Percentiles rank a stretch among this genome's conserved stretches.
These are phyloP conservation scores for Arge pagana DNA, from an alignment of 2,888 invertebrate genomes.

Conservation along the genomic window DNA sequence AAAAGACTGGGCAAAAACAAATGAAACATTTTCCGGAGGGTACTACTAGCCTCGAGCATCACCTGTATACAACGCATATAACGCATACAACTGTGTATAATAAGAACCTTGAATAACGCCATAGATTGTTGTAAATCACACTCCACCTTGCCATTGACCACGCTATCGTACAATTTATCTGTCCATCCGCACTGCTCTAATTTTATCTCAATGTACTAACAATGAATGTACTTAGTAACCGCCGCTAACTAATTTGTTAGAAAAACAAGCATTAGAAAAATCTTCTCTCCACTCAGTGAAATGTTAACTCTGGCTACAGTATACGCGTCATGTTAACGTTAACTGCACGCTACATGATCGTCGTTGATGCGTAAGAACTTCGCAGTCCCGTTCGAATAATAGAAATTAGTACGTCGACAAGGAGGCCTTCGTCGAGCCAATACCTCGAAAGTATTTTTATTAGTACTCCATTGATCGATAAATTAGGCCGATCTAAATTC, in stretches of 20 bases:
- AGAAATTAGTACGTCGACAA: too few relatives aligned
- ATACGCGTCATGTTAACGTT: not conserved
- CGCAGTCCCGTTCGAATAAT: not conserved
- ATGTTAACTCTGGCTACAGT: not conserved
- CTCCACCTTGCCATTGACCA: constrained; percentile 20
- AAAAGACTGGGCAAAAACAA: too few relatives aligned
- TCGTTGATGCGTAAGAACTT: not conserved
- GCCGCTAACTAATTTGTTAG: constrained; percentile 16
- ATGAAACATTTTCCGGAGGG: too few relatives aligned
- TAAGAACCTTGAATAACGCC: too few relatives aligned
- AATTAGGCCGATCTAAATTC: constrained; percentile 14
- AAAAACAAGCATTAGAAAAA: too few relatives aligned
- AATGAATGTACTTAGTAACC: constrained; percentile 21
- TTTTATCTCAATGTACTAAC: constrained; percentile 20
- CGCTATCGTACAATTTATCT: constrained; percentile 19
- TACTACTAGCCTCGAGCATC: too few relatives aligned
- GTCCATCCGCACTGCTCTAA: constrained; percentile 20
- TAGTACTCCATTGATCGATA: too few relatives aligned
- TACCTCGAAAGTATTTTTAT: too few relatives aligned
- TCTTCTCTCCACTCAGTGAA: not conserved
- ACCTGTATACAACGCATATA: too few relatives aligned
- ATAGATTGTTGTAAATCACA: too few relatives aligned
- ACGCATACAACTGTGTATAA: too few relatives aligned
- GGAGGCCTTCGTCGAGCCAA: not conserved
- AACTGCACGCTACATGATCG: not conserved